These are phyloP conservation scores for Anagyrus pseudococci DNA, from an alignment of 2,888 invertebrate genomes.

Conservation along the genomic window DNA sequence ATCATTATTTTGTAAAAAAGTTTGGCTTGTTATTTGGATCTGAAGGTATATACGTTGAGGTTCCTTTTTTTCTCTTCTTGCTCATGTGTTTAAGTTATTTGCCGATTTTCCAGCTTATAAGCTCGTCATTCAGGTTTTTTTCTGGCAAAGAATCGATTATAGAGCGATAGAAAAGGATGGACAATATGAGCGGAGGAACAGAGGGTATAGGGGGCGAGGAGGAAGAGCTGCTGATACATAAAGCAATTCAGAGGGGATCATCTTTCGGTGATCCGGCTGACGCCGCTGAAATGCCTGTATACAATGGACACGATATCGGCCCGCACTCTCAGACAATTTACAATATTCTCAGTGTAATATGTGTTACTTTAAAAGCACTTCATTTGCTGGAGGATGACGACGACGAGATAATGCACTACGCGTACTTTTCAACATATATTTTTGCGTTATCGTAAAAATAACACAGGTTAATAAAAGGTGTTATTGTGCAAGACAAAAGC, in stretches of 20 bases:
- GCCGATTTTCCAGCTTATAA: slow-evolving; percentile 10
- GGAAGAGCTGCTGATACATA: slow-evolving; percentile 12
- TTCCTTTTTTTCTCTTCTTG: too few species aligned
- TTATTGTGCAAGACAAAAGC: too few species aligned
- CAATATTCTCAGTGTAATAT: slow-evolving; percentile 11
- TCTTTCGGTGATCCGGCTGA: slow-evolving; percentile 22
- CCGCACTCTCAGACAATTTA: slow-evolving; percentile 6
- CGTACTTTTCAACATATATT: too few species aligned
- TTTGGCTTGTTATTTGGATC: too few species aligned
- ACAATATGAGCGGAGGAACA: not conserved
- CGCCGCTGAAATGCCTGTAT: slow-evolving; percentile 10
- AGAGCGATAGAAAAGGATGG: not conserved
- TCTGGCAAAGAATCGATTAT: not conserved
- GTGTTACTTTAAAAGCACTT: not conserved
- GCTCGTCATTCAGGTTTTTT: slow-evolving; percentile 2
- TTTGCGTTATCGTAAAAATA: too few species aligned
- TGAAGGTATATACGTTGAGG: too few species aligned
- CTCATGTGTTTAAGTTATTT: not conserved
- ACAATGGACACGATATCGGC: slow-evolving; percentile 7
- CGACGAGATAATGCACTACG: slow-evolving; percentile 33
- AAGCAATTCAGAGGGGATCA: too few species aligned
- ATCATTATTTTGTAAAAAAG: too few species aligned
- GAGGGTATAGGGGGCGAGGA: not conserved
- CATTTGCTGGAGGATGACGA: slow-evolving; percentile 4
- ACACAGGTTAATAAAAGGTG: too few species aligned